phyloP scores from a whole-genome alignment of 2,888 invertebrate species.

The Ormyrus labotus region DNA sequence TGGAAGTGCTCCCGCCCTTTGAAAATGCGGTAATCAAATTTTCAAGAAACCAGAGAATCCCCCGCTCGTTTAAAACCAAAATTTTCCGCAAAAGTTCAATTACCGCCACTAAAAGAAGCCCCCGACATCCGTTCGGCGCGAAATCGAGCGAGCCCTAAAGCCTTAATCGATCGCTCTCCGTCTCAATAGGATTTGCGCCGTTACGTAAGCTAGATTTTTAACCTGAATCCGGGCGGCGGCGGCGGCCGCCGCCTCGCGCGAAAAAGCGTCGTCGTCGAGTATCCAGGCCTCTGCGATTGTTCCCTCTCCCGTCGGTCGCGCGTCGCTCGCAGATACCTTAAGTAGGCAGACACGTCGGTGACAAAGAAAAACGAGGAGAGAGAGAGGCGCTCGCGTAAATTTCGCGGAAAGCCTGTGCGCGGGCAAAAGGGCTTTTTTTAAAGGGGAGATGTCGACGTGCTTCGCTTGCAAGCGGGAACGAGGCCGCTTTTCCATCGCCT shows the following conservation, averaged over 20 bases:
- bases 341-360: constrained; percentile 9
- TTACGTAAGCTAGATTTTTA: constrained; percentile 35
- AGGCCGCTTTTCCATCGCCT: neutral
- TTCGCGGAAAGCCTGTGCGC: neutral
- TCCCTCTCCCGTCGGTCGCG: neutral
- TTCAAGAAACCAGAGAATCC: too few relatives aligned
- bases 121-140: too few relatives aligned
- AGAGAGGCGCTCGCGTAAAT: constrained; percentile 7
- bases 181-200: constrained; percentile 8
- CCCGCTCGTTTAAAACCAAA: too few relatives aligned
- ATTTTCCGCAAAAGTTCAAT: too few relatives aligned
- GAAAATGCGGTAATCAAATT: too few relatives aligned
- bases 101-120: too few relatives aligned
- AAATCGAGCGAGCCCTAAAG: constrained; percentile 9
- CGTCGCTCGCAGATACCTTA: neutral
- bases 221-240: constrained; percentile 20
- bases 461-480: neutral
- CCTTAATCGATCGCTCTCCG: neutral
- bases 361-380: constrained; percentile 5
- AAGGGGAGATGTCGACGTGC: constrained; percentile 3
- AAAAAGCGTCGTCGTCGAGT: neutral
- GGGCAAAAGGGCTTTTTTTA: constrained; percentile 5
- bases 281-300: constrained; percentile 7
- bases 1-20: too few relatives aligned
- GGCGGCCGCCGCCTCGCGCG: neutral